A percentile compares a stretch with the other conserved stretches of the same genome.
These are phyloP conservation scores for Morpho helenor DNA, from an alignment of 2,888 invertebrate genomes.

Conservation along the genomic window DNA sequence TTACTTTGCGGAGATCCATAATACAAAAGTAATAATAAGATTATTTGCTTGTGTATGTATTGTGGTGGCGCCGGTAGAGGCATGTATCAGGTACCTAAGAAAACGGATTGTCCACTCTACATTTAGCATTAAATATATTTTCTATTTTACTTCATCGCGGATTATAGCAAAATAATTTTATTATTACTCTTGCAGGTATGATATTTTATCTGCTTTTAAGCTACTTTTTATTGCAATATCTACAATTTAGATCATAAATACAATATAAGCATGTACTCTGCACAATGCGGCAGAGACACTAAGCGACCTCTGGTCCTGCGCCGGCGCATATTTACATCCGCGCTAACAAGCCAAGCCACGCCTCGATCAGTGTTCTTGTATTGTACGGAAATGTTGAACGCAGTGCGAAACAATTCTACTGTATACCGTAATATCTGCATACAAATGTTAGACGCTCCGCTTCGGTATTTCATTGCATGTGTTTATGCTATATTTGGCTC, in stretches of 20 bases:
- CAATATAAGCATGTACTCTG: conserved; percentile 24
- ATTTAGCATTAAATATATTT: too few species aligned
- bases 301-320: conserved; percentile 38
- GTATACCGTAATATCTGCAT: conserved; percentile 66
- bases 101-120: too few species aligned
- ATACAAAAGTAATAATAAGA: too few species aligned
- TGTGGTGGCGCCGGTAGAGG: too few species aligned
- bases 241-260: conserved; percentile 15
- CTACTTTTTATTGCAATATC: too few species aligned
- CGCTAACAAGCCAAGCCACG: conserved; percentile 53
- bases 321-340: conserved; percentile 46
- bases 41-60: too few species aligned
- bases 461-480: conserved; percentile 39
- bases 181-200: too few species aligned
- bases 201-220: too few species aligned
- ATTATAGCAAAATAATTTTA: too few species aligned
- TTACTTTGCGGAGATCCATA: too few species aligned
- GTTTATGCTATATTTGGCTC: conserved; percentile 31
- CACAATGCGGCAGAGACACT: conserved; percentile 47
- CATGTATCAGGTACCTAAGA: too few species aligned
- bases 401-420: conserved; percentile 66
- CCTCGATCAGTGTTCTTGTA: conserved; percentile 46
- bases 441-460: conserved; percentile 59
- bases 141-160: too few species aligned
- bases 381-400: conserved; percentile 70